A percentile compares a stretch with the other conserved stretches of the same genome.
These are phyloP conservation scores for Poecilia gillii DNA, from an alignment of 2,797 vertebrate genomes.

Conservation along the genomic window DNA sequence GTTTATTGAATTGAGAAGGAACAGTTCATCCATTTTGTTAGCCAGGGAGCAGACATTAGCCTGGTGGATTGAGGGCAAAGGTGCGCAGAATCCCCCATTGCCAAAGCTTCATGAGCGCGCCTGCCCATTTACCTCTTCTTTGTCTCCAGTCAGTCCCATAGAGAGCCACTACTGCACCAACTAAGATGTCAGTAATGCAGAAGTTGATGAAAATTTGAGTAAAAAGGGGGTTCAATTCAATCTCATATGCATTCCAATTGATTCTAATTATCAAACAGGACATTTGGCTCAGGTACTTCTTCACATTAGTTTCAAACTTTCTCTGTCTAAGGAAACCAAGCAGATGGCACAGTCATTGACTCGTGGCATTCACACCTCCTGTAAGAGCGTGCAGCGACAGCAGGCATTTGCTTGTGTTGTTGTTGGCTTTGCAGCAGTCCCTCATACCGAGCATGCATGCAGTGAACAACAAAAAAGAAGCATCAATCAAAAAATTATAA, in stretches of 20 bases:
- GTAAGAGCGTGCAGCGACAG: background rate
- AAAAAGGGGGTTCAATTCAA: background rate
- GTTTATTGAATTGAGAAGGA: background rate
- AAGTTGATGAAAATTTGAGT: background rate
- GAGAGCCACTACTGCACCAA: background rate
- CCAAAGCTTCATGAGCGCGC: background rate
- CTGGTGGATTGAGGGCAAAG: background rate
- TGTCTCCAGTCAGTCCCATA: background rate
- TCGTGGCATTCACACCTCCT: background rate
- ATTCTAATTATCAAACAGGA: background rate
- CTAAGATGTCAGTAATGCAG: background rate
- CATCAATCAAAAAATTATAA: background rate
- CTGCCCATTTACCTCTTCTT: background rate
- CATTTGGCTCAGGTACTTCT: background rate
- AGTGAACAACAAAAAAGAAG: background rate
- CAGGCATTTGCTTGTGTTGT: background rate
- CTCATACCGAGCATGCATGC: background rate
- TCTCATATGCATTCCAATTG: background rate
- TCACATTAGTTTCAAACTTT: background rate
- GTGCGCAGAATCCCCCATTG: background rate
- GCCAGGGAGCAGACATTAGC: background rate
- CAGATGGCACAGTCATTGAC: background rate
- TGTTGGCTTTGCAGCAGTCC: background rate
- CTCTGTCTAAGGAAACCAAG: background rate
- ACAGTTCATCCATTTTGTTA: background rate